Base-by-base conservation (phyloP, 2,113 vertebrate genomes). In the Siniperca chuatsi region DNA sequence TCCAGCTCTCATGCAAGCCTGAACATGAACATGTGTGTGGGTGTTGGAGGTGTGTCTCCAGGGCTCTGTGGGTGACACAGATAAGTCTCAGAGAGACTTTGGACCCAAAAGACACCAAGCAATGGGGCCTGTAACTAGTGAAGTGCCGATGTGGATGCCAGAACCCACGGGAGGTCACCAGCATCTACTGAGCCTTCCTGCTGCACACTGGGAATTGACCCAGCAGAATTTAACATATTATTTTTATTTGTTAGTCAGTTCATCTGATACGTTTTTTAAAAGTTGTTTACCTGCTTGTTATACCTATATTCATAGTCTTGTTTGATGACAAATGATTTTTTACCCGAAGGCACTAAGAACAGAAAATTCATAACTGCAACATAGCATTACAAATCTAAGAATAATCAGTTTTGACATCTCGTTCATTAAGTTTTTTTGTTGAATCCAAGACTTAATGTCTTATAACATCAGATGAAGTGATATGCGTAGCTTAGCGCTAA, bases 41-140 rank as follows among this genome's bases (percentile, higher is more conserved):
- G 82, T 74, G 79, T 78, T 86, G 33, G 23, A 75, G 66, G 64
- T 82, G 82, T 87, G 83, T 92, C 91, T 83, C 81, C 7, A 61
- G 86, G 85, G 87, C 77, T 85, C 74, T 72, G 65, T 61, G 20
- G 78, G 52, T 62, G 23, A 79, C 83, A 91, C 84, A 94, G 93
- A 94, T 93, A 78, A 85, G 93, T 92, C 92, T 90, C 92, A 69
- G 25, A 79, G 92, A 90, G 91, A 92, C 88, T 82, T 58, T 48
- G 40, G 72, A 37, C 89, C 80, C 90, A 77, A 61, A 90, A 75
- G 90, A 83, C 75, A 66, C 20, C 9, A n/a, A 68, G 79, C 85
- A 70, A 21, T 81, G 77, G 78, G 81, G 65, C 83, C 84, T 87
- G 90, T 92, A 90, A 89, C 92, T 75, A 92, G 80, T 79, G 79